A percentile compares a stretch with the other conserved stretches of the same genome.
Evolutionary conservation across 2,113 vertebrate species (phyloP).

Genomic region (Platysteira castanea): DNA sequence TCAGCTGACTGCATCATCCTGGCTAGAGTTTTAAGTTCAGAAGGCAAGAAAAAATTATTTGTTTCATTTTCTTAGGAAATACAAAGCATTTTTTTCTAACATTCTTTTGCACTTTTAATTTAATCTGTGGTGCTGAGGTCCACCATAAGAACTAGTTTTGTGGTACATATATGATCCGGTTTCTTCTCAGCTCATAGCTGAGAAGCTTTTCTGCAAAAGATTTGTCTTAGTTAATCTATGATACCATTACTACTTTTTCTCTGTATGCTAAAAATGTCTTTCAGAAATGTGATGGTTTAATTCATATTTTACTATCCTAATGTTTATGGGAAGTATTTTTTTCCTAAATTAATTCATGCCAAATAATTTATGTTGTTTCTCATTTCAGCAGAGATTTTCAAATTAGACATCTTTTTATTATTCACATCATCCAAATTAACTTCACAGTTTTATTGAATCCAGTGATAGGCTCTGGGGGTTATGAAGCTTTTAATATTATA

Average conservation of each 20-base stretch:
- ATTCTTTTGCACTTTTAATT: neutral
- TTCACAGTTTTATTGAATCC: neutral
- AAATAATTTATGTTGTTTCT: neutral
- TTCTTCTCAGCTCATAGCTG: neutral
- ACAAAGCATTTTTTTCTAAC: neutral
- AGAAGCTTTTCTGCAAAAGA: neutral
- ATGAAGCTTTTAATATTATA: neutral
- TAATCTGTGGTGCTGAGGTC: neutral
- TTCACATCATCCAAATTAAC: conserved; percentile 14
- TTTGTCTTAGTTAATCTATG: neutral
- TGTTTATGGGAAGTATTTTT: neutral
- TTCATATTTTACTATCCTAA: conserved; percentile 15
- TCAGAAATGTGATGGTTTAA: neutral
- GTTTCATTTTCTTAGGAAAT: neutral
- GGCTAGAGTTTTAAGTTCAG: neutral
- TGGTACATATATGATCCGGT: neutral
- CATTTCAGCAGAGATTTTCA: neutral
- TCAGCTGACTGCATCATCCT: neutral
- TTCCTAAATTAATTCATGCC: neutral
- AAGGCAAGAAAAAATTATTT: neutral
- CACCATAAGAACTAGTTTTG: neutral
- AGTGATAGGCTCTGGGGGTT: neutral
- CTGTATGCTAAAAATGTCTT: neutral
- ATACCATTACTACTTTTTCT: neutral
- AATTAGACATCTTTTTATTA: conserved; percentile 35